Base-by-base conservation (phyloP, 2,888 invertebrate species). In the Limnephilus rhombicus region DNA sequence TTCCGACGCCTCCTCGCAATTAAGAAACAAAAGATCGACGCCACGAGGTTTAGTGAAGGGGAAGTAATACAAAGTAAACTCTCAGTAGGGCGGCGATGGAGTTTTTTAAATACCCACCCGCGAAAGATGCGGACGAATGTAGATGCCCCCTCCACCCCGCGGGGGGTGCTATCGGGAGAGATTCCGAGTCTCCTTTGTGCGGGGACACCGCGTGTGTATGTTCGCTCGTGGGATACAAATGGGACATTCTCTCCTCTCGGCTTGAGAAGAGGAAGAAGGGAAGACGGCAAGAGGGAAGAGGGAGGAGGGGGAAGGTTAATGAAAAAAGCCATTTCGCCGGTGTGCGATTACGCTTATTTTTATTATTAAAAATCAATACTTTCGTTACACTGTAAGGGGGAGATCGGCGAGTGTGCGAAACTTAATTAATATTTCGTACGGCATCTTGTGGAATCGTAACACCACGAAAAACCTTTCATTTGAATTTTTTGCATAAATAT, bases 1-100 rank as follows among this genome's bases (percentile, higher is more conserved):
- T 83, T 85, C 91, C 92, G 91, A 89, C 93, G 91, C 93, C 93
- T 92, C 93, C 93, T 93, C 93, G 93, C 93, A 93, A 93, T 93
- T 93, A 93, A 93, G 93, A 93, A 93, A 93, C 93, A 93, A 93
- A 93, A 93, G 93, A 93, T 93, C 93, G 93, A 93, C 93, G 93
- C 93, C 93, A 93, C 93, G 93, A 93, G 93, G 93, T 93, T 93
- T 93, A 93, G 93, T 93, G 93, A 93, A 93, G 93, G 93, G 93
- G 93, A 93, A 93, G 93, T 93, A 93, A 93, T 92, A 92, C 93
- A 93, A 93, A 93, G 93, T 93, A 93, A 93, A 93, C 93, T 93
- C 93, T 92, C 92, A 92, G 93, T 92, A 92, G 92, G 93, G 92
- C 92, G 93, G 93, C 92, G 92, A 92, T 91, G 92, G 93, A 93